phyloP scores from a whole-genome alignment of 2,113 vertebrate species.

The Bagarius yarrelli region DNA sequence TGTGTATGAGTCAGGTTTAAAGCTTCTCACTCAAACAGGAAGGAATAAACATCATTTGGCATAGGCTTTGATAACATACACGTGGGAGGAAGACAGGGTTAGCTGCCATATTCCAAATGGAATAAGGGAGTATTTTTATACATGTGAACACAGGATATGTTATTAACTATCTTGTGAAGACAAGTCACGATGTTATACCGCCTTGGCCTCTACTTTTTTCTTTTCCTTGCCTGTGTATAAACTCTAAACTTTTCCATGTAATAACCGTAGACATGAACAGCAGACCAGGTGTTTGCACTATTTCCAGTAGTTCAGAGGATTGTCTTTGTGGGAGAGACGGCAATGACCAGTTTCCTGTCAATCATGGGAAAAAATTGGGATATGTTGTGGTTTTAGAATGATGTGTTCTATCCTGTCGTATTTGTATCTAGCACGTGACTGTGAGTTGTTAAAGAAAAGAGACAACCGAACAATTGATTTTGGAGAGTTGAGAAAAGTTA shows the following conservation, averaged over 20 bases:
- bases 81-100: constrained; percentile 45
- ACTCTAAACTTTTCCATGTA: neutral
- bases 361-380: neutral
- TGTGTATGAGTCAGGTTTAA: constrained; percentile 48
- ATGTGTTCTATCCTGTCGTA: too few species aligned
- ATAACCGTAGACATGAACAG: neutral
- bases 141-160: constrained; percentile 44
- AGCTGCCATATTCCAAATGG: constrained; percentile 47
- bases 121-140: constrained; percentile 48
- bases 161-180: constrained; percentile 33
- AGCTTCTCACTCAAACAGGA: constrained; percentile 47
- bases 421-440: too few species aligned
- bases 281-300: neutral
- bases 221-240: neutral
- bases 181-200: constrained; percentile 19
- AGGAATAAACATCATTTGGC: constrained; percentile 44
- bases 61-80: constrained; percentile 42
- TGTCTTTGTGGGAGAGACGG: neutral
- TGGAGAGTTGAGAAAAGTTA: neutral
- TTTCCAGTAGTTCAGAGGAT: neutral
- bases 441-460: too few species aligned
- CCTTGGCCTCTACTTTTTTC: neutral
- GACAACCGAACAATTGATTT: neutral
- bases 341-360: neutral
- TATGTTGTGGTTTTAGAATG: too few species aligned